Evolutionary conservation across 2,888 invertebrate genomes (phyloP).

Genomic region (Neoaliturus tenellus): DNA sequence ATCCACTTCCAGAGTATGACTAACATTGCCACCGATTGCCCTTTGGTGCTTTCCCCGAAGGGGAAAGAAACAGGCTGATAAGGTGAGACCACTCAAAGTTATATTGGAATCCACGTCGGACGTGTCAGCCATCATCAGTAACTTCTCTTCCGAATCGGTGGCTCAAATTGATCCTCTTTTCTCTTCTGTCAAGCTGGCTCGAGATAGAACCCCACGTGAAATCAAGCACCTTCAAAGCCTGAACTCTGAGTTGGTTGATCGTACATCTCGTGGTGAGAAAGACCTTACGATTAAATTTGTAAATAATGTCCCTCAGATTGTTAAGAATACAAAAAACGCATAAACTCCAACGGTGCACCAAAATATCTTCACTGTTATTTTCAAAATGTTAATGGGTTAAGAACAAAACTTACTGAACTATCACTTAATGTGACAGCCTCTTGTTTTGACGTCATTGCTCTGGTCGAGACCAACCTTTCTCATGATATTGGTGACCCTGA

Average conservation of each 20-base stretch:
- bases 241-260: background rate
- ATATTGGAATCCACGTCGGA: background rate
- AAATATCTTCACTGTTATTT: background rate
- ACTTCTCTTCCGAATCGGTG: background rate
- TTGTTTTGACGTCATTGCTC: no score
- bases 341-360: background rate
- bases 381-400: constrained; percentile 14
- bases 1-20: no score
- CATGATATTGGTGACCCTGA: no score
- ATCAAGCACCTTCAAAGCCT: background rate
- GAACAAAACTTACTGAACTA: background rate
- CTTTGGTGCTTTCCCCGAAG: no score
- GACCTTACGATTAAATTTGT: background rate
- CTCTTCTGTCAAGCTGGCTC: background rate
- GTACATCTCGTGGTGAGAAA: background rate
- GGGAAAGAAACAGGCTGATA: background rate
- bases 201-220: background rate
- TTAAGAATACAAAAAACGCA: constrained; percentile 2
- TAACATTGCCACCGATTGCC: no score
- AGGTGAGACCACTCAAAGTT: background rate
- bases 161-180: background rate
- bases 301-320: background rate
- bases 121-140: background rate
- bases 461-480: no score
- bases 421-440: background rate